Base-by-base conservation (phyloP, 1,140 invertebrate genomes). In the Drosophila triauraria region DNA sequence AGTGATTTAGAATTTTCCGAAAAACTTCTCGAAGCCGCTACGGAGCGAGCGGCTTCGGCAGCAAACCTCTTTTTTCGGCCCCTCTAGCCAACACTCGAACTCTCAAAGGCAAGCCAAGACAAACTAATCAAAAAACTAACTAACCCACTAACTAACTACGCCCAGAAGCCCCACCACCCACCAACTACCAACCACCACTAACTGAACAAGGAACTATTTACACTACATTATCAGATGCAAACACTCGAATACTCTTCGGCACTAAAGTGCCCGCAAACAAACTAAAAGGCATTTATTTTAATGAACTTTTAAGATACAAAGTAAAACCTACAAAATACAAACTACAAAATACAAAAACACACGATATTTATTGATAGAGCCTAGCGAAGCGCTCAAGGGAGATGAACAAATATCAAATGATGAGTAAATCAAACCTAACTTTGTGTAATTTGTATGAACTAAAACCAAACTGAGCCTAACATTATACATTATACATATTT, bases 211-310 rank as follows among this genome's bases (percentile, higher is more conserved):
- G 44, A 74, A 90, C 84, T 88, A 90, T 90, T 90, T 85, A 90
- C 75, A 78, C 68, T 46, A 79, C 76, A 71, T 78, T 71, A 78
- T 57, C 67, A 81, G 48, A 62, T 61, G 79, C 60, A 83, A 71
- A 77, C 68, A 86, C 59, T 67, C 75, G 50, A 68, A 67, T 74
- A 80, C 63, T 69, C 71, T 58, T 56, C 62, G 72, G 57, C 61
- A 74, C 58, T 70, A 68, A 68, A 65, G 60, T 80, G 64, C 77
- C 58, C 48, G 83, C 63, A 75, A 85, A 90, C 85, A 88, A 88
- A 88, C 80, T 72, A 88, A 78, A 88, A 85, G 82, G 85, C 85
- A 88, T 88, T 88, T 88, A 88, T 88, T 88, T 88, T 90, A 84
- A 85, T 91, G 75, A 88, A 78, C 70, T 90, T 88, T 88, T 90